These are phyloP conservation scores for Steatocranus sp. DNA, from an alignment of 2,797 vertebrate species.

Conservation along the genomic window DNA sequence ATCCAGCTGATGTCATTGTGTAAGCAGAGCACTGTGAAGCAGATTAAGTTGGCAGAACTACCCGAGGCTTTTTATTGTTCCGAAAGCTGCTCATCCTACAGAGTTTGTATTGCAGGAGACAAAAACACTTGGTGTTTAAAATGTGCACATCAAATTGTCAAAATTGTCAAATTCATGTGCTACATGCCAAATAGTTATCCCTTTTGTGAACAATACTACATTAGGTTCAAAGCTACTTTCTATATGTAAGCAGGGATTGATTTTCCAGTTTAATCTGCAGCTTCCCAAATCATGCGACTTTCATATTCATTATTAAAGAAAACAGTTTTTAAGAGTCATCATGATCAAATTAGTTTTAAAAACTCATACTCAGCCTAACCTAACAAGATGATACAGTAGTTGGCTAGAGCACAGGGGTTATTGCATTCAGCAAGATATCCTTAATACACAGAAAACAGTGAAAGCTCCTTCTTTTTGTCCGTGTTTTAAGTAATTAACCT, in stretches of 20 bases:
- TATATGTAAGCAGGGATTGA: background rate
- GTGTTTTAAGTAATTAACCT: background rate
- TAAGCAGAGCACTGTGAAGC: background rate
- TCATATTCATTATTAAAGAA: background rate
- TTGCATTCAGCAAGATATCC: background rate
- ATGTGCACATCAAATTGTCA: background rate
- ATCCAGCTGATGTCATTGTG: slow-evolving; percentile 1
- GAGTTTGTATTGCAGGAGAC: background rate
- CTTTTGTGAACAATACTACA: background rate
- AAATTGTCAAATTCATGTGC: background rate
- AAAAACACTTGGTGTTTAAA: background rate
- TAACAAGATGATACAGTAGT: background rate
- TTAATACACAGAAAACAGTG: background rate
- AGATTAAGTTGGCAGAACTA: background rate
- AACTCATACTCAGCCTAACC: background rate
- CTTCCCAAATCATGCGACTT: background rate
- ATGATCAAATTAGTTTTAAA: background rate
- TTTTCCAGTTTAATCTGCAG: background rate
- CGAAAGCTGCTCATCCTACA: background rate
- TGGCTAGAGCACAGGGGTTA: background rate
- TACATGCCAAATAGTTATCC: background rate
- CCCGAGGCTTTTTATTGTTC: background rate
- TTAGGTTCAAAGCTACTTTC: background rate
- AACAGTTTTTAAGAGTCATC: background rate
- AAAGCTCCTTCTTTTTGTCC: background rate